Evolutionary conservation across 2,113 vertebrate species (phyloP), one percentile per base, ranked within the genome.

Genomic region (Alosa alosa): DNA sequence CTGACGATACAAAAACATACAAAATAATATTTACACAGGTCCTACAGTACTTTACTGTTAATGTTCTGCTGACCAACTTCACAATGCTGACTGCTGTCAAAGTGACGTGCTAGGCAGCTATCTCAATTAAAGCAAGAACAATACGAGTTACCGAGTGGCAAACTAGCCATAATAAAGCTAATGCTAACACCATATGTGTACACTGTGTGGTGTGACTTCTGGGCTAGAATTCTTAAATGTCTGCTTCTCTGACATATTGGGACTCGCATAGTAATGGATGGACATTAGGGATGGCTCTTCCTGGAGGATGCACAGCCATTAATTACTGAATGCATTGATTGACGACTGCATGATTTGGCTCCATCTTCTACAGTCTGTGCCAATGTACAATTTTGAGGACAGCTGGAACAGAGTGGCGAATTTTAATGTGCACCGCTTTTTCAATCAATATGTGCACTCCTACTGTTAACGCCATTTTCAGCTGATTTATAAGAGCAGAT

Each of bases 401-500:
- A 78, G 72, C 68, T 36, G 25, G 31, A 78, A 78, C 72, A 39
- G 72, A 78, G 72, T 18, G 36, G 72, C 13, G 11, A 78, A 78
- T 78, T 78, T 39, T 78, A 78, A 78, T 78, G 72, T 78, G 72
- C 72, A 17, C 72, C 39, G 72, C 15, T 5, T 78, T 78, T 78
- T 31, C 72, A 78, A 78, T 78, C 72, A 78, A 78, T 78, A 78
- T 39, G 11, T 39, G 72, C 72, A 68, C 72, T 39, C 31, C 72
- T 36, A 78, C 72, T 39, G 72, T 78, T 78, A 36, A 78, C 72
- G 72, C 72, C 72, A 78, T 78, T 78, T 78, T 78, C 39, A 78
- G 31, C 72, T 78, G 72, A 78, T 78, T 78, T 78, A 78, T 36
- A 78, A 36, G 11, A 17, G 72, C 25, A 20, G 25, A 17, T 11